These are phyloP conservation scores for Grapholita molesta DNA, from an alignment of 1,140 invertebrate species.

Conservation along the genomic window DNA sequence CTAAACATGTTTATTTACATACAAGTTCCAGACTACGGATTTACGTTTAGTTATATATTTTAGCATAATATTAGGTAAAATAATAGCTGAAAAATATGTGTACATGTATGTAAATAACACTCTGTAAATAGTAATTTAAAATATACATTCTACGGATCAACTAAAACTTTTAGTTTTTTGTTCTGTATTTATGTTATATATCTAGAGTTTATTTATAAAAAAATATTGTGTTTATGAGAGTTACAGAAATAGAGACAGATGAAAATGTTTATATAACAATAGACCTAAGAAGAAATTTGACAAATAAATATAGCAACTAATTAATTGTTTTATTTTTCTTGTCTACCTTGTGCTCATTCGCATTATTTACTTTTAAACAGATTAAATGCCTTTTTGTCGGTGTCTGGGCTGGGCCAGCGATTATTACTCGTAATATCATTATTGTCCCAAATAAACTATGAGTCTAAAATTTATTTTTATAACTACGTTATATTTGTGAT, in stretches of 20 bases:
- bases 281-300: slow-evolving; percentile 63
- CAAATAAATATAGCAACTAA: slow-evolving; percentile 68
- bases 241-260: slow-evolving; percentile 2
- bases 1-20: slow-evolving; percentile 19
- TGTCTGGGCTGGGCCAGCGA: too few relatives aligned
- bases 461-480: too few relatives aligned
- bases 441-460: too few relatives aligned
- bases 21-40: not conserved
- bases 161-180: not conserved
- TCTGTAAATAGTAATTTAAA: slow-evolving; percentile 6
- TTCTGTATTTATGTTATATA: not conserved
- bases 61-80: not conserved
- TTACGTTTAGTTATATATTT: not conserved
- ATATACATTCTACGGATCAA: not conserved
- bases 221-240: not conserved
- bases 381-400: too few relatives aligned
- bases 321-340: slow-evolving; percentile 24
- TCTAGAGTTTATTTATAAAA: slow-evolving; percentile 1
- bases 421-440: too few relatives aligned
- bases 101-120: slow-evolving; percentile 3
- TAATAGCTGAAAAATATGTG: not conserved
- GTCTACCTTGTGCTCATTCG: not conserved
- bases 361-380: too few relatives aligned
- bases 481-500: too few relatives aligned
- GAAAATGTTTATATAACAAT: slow-evolving; percentile 24